These are phyloP conservation scores for Hippoglossus hippoglossus DNA, from an alignment of 2,797 vertebrate genomes.

Conservation along the genomic window DNA sequence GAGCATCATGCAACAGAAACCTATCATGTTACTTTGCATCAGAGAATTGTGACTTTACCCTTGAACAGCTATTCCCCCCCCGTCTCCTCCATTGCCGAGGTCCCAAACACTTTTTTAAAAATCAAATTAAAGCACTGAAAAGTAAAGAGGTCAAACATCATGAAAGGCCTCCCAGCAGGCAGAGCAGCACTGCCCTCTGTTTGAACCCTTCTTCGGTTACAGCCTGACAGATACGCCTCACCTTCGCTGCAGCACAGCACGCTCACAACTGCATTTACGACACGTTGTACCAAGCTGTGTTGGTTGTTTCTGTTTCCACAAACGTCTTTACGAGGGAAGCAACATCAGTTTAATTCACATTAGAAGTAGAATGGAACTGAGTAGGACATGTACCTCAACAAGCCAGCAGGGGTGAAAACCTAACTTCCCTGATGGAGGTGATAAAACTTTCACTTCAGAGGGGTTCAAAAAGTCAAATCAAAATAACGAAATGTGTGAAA, in stretches of 20 bases:
- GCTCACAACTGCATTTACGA: not conserved
- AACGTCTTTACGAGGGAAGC: too few species aligned
- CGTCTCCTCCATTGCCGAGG: not conserved
- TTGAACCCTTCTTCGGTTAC: constrained; percentile 67
- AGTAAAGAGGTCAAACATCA: constrained; percentile 58
- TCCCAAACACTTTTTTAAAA: not conserved
- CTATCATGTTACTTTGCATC: not conserved
- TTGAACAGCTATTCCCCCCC: not conserved
- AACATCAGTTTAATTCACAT: too few species aligned
- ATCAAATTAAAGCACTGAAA: constrained; percentile 24
- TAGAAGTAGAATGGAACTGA: too few species aligned
- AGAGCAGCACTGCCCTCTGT: constrained; percentile 58
- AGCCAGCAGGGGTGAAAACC: too few species aligned
- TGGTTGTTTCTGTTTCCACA: too few species aligned
- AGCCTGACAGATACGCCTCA: constrained; percentile 19
- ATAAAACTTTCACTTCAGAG: not conserved
- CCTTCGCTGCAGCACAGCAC: not conserved
- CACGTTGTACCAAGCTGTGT: not conserved
- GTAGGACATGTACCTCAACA: too few species aligned
- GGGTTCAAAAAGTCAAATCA: not conserved
- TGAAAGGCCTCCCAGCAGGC: constrained; percentile 40
- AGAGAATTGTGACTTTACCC: not conserved
- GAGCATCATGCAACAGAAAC: not conserved
- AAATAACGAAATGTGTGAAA: not conserved
- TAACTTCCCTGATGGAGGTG: too few species aligned